Evolutionary conservation across 1,140 invertebrate species (phyloP).

Genomic region (Saccostrea cuccullata): DNA sequence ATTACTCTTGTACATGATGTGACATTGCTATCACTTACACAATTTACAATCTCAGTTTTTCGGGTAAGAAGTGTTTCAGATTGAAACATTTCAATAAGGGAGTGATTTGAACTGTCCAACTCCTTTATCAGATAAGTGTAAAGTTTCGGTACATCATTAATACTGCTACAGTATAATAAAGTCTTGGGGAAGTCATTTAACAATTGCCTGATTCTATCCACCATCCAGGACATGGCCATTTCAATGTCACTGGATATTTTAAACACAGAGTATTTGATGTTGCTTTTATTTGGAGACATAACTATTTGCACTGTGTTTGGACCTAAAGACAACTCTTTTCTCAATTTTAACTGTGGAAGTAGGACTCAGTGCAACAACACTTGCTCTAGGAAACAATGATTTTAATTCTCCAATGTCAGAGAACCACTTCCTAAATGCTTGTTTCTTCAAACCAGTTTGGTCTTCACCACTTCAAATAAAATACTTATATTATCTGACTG

Average conservation of each 20-base stretch:
- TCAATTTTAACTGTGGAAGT: constrained; percentile 11
- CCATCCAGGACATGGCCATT: too few species aligned
- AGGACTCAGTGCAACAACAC: constrained; percentile 12
- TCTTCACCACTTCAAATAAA: constrained; percentile 22
- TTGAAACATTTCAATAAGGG: constrained; percentile 29
- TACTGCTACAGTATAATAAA: background rate
- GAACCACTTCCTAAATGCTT: too few species aligned
- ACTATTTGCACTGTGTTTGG: too few species aligned
- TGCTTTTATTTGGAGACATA: too few species aligned
- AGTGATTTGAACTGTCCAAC: background rate
- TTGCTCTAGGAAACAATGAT: too few species aligned
- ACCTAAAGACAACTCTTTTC: background rate
- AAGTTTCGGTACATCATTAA: constrained; percentile 31
- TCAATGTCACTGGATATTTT: too few species aligned
- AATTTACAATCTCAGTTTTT: background rate
- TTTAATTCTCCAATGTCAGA: too few species aligned
- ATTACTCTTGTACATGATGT: background rate
- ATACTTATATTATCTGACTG: background rate
- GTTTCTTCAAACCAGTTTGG: too few species aligned
- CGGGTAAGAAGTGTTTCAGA: constrained; percentile 10
- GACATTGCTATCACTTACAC: background rate
- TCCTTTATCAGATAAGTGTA: constrained; percentile 31
- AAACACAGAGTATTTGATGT: too few species aligned
- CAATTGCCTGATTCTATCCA: too few species aligned
- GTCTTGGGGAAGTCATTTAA: too few species aligned